phyloP scores from a whole-genome alignment of 2,888 invertebrate species.

The Caenorhabditis zanzibari region DNA sequence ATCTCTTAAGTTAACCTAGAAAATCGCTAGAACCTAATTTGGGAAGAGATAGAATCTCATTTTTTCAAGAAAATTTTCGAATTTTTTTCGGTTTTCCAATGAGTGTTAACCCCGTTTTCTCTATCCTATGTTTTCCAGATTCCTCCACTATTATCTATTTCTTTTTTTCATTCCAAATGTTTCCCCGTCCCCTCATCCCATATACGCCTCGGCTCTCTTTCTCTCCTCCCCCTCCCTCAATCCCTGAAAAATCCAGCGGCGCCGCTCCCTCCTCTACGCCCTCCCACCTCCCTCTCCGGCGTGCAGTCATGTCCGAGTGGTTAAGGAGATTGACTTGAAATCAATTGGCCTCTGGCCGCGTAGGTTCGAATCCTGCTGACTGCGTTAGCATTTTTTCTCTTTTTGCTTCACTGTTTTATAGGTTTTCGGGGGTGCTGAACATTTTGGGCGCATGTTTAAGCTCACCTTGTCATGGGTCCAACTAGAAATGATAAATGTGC shows the following conservation, averaged over 20 bases:
- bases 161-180: neutral
- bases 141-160: neutral
- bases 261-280: conserved; percentile 27
- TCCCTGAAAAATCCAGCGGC: conserved; percentile 67
- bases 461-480: conserved; percentile 80
- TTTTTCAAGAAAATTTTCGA: too few relatives aligned
- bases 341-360: conserved; percentile 83
- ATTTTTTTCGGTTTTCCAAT: too few relatives aligned
- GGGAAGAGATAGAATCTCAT: too few relatives aligned
- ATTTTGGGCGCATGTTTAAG: conserved; percentile 43
- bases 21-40: too few relatives aligned
- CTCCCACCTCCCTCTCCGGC: neutral
- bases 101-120: too few relatives aligned
- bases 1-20: too few relatives aligned
- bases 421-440: neutral
- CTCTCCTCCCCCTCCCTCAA: too few relatives aligned
- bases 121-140: too few relatives aligned
- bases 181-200: neutral
- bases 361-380: conserved; percentile 83
- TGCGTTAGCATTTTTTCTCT: conserved; percentile 68
- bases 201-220: conserved; percentile 44
- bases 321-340: conserved; percentile 83
- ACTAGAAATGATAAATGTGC: conserved; percentile 82
- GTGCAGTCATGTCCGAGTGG: conserved; percentile 82
- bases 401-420: neutral